These are phyloP conservation scores for Druon quercuslanigerum DNA, from an alignment of 1,140 invertebrate genomes.

Conservation along the genomic window DNA sequence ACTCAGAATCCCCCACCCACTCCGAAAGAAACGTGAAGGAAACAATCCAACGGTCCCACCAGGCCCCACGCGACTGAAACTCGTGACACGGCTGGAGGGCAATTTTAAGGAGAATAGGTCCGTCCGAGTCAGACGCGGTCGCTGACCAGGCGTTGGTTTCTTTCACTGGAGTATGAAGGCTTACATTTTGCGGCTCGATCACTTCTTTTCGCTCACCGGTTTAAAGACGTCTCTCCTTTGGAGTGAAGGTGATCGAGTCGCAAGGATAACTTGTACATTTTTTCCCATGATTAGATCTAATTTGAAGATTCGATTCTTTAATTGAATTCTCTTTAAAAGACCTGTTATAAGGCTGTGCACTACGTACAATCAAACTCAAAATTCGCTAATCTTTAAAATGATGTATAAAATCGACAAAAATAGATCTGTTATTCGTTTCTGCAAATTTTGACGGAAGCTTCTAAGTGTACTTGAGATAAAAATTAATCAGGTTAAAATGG, in stretches of 20 bases:
- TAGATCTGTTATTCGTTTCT: too few relatives aligned
- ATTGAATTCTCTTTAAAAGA: neutral
- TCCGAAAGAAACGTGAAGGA: neutral
- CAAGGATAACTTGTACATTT: conserved; percentile 9
- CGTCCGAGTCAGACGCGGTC: neutral
- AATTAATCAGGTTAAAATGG: too few relatives aligned
- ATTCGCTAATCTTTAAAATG: too few relatives aligned
- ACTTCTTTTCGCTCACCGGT: neutral
- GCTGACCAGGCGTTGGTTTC: conserved; percentile 42
- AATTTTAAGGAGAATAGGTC: neutral
- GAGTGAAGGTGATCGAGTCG: conserved; percentile 6
- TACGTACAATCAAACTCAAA: too few relatives aligned
- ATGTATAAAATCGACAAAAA: too few relatives aligned
- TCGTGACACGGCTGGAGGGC: neutral
- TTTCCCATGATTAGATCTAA: neutral
- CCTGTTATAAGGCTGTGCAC: too few relatives aligned
- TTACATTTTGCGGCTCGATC: neutral
- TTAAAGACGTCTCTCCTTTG: neutral
- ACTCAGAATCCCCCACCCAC: neutral
- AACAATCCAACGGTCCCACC: neutral
- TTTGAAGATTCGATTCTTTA: neutral
- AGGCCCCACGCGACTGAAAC: neutral
- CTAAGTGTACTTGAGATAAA: too few relatives aligned
- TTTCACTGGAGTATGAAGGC: conserved; percentile 32
- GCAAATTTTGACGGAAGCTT: too few relatives aligned